phyloP scores from a whole-genome alignment of 2,113 vertebrate species.

The Cyanocitta stelleri region DNA sequence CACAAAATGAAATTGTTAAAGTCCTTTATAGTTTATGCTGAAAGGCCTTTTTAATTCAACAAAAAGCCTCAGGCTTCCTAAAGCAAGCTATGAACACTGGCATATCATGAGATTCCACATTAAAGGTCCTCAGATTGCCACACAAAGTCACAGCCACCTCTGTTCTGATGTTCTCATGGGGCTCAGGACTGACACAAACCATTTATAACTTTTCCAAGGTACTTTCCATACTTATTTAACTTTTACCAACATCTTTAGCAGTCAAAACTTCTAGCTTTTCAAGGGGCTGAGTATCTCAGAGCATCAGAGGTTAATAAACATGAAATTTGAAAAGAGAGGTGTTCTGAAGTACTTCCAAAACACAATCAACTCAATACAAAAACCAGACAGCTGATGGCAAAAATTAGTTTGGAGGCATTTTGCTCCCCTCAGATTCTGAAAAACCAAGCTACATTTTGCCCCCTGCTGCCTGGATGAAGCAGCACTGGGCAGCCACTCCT shows the following conservation, averaged over 20 bases:
- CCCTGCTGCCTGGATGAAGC: not conserved
- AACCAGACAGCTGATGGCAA: rapidly evolving
- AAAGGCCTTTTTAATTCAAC: not conserved
- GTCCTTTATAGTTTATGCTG: rapidly evolving
- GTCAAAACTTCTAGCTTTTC: not conserved
- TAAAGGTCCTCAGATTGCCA: not conserved
- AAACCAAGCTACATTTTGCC: not conserved
- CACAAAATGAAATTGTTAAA: not conserved
- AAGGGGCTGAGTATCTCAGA: not conserved
- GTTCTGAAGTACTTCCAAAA: not conserved
- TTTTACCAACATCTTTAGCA: not conserved
- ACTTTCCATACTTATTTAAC: not conserved
- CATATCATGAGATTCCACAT: not conserved
- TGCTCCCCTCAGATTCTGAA: not conserved
- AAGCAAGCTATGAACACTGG: not conserved
- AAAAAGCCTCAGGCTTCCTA: not conserved
- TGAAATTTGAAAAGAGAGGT: not conserved
- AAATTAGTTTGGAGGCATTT: not conserved
- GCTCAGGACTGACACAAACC: not conserved
- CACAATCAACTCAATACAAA: not conserved
- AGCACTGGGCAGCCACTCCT: not conserved
- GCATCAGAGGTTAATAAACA: not conserved
- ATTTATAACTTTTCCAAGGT: not conserved
- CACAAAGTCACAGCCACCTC: not conserved
- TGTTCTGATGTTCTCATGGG: rapidly evolving